Evolutionary conservation across 2,113 vertebrate genomes (phyloP), one percentile per base, ranked within the genome.

Genomic region (Bubo scandiacus): DNA sequence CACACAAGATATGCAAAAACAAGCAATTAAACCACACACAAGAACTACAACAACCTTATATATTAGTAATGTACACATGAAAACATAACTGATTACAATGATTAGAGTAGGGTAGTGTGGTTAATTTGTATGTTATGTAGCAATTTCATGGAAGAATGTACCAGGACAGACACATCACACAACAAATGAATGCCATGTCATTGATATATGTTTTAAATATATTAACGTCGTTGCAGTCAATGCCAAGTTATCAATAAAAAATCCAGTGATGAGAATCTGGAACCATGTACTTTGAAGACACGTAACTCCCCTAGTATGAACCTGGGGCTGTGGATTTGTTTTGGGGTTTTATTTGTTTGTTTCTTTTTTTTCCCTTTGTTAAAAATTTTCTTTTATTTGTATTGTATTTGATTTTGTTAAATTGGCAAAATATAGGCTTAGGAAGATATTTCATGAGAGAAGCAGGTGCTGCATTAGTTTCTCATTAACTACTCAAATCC

Each of bases 41-140:
- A 99, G 98, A 99, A 99, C 98, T 99, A 99, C 98, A 98, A 99
- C 98, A 98, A 98, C 98, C 98, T 98, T 98, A 98, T 98, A 98
- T 98, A 98, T 98, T 98, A 98, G 98, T 97, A 98, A 99, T 98
- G 98, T 98, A 99, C 98, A 99, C 99, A 99, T 99, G 99, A 99
- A 99, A 99, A 99, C 99, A 99, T 98, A 99, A 97, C 99, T 99
- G 99, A 99, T 99, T 99, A 99, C 99, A 98, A 99, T 99, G 99
- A 99, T 99, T 99, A 99, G 98, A 98, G 98, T 98, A 99, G 98
- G 99, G 98, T 99, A 98, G 98, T 99, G 98, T 98, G 98, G 98
- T 99, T 99, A 99, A 99, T 99, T 99, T 99, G 98, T 99, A 98
- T 98, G 98, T 98, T 98, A 98, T 96, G 98, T 98, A 98, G 97